Evolutionary conservation across 2,888 invertebrate species (phyloP).

Genomic region (Himalopsyche tibetana): DNA sequence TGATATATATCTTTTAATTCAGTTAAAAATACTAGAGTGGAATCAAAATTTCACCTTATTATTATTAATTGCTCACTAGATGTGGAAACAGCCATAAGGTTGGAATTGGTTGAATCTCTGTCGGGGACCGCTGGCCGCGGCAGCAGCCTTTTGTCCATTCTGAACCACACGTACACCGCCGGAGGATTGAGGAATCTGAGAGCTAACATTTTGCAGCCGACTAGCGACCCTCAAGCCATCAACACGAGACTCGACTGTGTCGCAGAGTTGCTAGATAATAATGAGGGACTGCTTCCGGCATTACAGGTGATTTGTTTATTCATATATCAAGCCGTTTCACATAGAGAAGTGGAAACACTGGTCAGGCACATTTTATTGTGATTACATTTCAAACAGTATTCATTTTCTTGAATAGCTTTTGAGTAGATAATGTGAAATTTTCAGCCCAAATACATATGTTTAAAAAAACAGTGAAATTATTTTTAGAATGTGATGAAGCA

Average conservation of each 20-base stretch:
- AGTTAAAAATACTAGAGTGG: too few species aligned
- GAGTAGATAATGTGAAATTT: too few species aligned
- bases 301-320: slow-evolving; percentile 77
- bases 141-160: slow-evolving; percentile 73
- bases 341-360: too few species aligned
- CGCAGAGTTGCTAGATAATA: slow-evolving; percentile 84
- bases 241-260: slow-evolving; percentile 84
- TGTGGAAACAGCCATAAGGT: slow-evolving; percentile 85
- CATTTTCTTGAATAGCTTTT: too few species aligned
- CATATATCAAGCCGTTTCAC: not conserved
- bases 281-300: slow-evolving; percentile 79
- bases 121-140: slow-evolving; percentile 73
- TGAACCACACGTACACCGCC: slow-evolving; percentile 73
- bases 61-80: slow-evolving; percentile 76
- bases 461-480: not conserved
- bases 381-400: too few species aligned
- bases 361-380: too few species aligned
- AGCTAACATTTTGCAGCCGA: slow-evolving; percentile 88
- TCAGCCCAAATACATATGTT: too few species aligned
- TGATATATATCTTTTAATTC: slow-evolving; percentile 68
- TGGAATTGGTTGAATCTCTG: slow-evolving; percentile 83
- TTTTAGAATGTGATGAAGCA: slow-evolving; percentile 80
- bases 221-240: slow-evolving; percentile 81
- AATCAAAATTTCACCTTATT: not conserved
- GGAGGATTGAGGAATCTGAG: slow-evolving; percentile 88